Conservation (phyloP, 2,113 vertebrate genomes). For the Eptesicus fuscus region DNA sequence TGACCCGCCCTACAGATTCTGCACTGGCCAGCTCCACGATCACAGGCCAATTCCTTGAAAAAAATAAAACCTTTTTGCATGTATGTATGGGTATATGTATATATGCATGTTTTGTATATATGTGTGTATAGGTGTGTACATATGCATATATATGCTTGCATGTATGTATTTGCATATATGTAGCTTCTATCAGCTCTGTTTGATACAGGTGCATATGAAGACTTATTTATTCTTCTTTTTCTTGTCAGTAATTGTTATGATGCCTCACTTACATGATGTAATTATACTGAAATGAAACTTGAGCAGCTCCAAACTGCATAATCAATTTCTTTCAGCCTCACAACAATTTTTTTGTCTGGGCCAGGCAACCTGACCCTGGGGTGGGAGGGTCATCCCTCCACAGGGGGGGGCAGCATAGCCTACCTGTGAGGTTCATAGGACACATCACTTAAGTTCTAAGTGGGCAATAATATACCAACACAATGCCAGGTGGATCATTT, state of each 20-base stretch:
- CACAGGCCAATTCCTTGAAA: neutral
- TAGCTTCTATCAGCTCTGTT: neutral
- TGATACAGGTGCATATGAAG: neutral
- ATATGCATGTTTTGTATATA: neutral
- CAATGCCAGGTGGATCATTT: constrained; percentile 53
- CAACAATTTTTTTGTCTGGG: neutral
- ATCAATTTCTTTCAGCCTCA: neutral
- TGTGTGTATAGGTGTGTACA: neutral
- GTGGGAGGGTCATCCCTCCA: too few species aligned
- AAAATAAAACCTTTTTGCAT: neutral
- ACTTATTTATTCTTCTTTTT: neutral
- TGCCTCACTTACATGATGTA: neutral
- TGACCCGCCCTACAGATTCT: neutral
- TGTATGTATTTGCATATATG: neutral
- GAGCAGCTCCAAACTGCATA: neutral
- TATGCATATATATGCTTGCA: rapidly evolving
- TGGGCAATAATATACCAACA: neutral
- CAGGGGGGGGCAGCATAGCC: rapidly evolving
- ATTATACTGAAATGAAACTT: constrained; percentile 2
- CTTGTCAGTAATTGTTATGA: neutral
- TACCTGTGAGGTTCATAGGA: neutral
- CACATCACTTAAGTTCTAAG: neutral
- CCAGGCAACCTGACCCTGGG: neutral
- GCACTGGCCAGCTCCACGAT: neutral
- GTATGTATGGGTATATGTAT: neutral